A percentile compares a stretch with the other conserved stretches of the same genome.
Conservation (phyloP, 2,797 vertebrate species). For the Gallinago nigripennis region DNA sequence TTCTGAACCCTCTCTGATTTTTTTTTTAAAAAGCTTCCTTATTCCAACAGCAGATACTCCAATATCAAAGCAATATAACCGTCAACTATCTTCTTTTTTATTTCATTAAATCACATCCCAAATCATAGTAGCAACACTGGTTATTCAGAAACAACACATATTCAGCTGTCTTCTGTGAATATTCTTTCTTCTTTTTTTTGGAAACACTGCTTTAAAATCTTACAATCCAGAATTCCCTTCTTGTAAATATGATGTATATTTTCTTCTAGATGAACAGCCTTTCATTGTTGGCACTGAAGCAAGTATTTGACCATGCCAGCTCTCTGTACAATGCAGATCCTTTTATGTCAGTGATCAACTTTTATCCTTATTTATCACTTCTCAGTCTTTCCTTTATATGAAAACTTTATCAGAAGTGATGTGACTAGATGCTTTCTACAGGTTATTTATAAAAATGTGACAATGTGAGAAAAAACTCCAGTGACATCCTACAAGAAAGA, state of each 20-base stretch:
- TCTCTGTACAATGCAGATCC: background rate
- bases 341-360: background rate
- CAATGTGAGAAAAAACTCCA: background rate
- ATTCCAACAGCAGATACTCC: background rate
- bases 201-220: background rate
- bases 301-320: background rate
- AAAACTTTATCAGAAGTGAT: background rate
- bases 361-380: background rate
- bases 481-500: background rate
- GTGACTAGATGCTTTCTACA: background rate
- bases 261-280: background rate
- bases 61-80: background rate
- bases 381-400: background rate
- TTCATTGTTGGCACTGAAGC: background rate
- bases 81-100: background rate
- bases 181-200: background rate
- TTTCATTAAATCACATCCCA: background rate
- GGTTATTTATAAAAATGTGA: background rate
- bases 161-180: background rate
- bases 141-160: background rate
- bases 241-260: background rate
- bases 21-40: background rate
- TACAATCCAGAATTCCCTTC: background rate
- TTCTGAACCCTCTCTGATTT: background rate
- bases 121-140: background rate